Base-by-base conservation (phyloP, 1,140 invertebrate genomes). In the Brachionus calyciflorus region DNA sequence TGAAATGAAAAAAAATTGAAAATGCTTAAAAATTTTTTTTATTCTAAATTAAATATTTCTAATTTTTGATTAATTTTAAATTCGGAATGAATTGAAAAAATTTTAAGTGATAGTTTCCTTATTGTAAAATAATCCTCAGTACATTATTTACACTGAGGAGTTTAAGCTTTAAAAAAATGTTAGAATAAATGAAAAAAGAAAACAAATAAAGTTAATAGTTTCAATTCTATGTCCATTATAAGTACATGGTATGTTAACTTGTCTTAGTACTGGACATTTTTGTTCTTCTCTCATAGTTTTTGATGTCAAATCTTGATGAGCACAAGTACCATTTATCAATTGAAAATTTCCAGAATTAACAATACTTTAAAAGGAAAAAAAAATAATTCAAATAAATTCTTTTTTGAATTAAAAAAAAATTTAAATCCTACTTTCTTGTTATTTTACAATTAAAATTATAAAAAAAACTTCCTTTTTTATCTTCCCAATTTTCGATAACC, bases 391-490 rank as follows among this genome's bases (percentile, higher is more conserved):
- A 14, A 26, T 10, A 1, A 69, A 33, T 40, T 6, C 12, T n/a
- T 9, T 30, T n/a, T 28, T 26, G 33, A 69, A 6, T 46, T 21
- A 51, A 51, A 48, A 70, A n/a, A 30, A 48, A 3, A 0, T 30
- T 21, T 19, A 14, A 41, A 21, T 21, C 77, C 70, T 79, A 84
- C 83, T 83, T 85, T 78, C 81, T 79, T 12, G 84, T 81, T 19
- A 86, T 85, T 78, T 81, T 82, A 78, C 85, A 86, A 78, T 86
- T 85, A 80, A 86, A 86, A 73, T 86, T 85, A 78, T 83, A 86
- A 79, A 85, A 85, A n/a, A 82, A 68, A 12, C 80, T 80, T 40
- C 80, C 79, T 68, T 79, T 81, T 53, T 81, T 81, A 51, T 80
- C 80, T 41, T 81, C 81, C 81, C 82, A 85, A 80, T 86, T 82